Conservation (phyloP, 2,113 vertebrate genomes). For the Apodemus speciosus region DNA sequence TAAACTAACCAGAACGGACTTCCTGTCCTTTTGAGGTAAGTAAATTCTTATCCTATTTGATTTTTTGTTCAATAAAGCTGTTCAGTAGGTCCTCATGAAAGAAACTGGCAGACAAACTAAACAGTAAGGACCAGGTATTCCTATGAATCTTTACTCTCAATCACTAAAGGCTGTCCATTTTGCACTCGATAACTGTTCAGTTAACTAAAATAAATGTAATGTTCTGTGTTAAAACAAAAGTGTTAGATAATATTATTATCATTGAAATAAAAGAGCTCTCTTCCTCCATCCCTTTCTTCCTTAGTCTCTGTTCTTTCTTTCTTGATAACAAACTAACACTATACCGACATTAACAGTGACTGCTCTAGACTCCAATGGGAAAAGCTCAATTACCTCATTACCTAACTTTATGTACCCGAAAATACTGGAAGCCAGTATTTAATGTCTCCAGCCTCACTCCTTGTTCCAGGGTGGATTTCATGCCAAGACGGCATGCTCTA, state of each 20-base stretch:
- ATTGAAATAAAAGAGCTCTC: background rate
- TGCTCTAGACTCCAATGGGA: background rate
- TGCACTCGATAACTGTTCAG: background rate
- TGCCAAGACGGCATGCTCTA: background rate
- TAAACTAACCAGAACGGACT: background rate
- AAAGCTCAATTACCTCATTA: background rate
- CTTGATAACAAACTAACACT: conserved; percentile 27
- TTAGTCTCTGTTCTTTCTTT: background rate
- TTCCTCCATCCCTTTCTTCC: background rate
- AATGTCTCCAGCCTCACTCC: background rate
- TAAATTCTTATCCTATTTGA: background rate
- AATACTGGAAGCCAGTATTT: background rate
- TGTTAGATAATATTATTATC: background rate
- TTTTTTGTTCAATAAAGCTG: conserved; percentile 18
- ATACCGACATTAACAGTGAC: background rate
- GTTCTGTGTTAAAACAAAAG: background rate
- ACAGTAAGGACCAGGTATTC: background rate
- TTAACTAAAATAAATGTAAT: background rate
- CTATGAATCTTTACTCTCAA: background rate
- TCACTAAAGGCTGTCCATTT: background rate
- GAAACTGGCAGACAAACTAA: conserved; percentile 26
- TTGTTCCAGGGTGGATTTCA: conserved; percentile 31
- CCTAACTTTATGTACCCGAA: background rate
- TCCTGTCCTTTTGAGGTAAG: background rate
- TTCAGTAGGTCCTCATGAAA: background rate